These are phyloP conservation scores for Adela reaumurella DNA, from an alignment of 2,888 invertebrate species.

Conservation along the genomic window DNA sequence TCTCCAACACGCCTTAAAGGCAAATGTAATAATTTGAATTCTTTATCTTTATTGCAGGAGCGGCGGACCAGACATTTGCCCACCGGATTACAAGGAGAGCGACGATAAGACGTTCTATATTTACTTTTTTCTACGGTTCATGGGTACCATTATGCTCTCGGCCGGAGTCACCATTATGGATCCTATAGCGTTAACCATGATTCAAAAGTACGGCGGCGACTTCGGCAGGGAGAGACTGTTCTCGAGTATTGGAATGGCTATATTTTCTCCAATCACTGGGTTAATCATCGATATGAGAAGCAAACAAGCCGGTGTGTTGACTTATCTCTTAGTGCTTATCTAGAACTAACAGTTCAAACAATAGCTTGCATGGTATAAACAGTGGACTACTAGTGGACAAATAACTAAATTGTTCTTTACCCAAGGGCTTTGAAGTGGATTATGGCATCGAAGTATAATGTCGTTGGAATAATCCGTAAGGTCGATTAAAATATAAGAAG, in stretches of 20 bases:
- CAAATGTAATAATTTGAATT: too few species aligned
- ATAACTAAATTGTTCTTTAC: too few species aligned
- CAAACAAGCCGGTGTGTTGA: conserved; percentile 50
- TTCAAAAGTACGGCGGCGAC: conserved; percentile 79
- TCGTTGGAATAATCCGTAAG: too few species aligned
- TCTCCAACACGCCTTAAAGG: too few species aligned
- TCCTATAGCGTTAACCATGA: conserved; percentile 81
- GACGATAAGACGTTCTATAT: conserved; percentile 78
- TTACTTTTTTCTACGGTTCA: conserved; percentile 74
- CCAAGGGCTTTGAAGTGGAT: too few species aligned
- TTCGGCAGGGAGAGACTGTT: conserved; percentile 78
- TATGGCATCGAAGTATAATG: too few species aligned
- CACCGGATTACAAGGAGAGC: conserved; percentile 75
- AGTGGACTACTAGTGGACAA: too few species aligned
- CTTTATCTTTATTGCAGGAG: conserved; percentile 26
- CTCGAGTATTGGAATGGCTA: conserved; percentile 79
- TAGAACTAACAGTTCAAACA: too few species aligned
- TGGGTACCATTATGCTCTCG: conserved; percentile 77
- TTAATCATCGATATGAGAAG: conserved; percentile 71
- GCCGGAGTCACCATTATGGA: conserved; percentile 88
- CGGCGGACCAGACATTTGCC: conserved; percentile 75
- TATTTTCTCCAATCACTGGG: conserved; percentile 78
- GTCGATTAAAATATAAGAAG: too few species aligned
- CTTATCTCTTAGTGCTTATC: conserved; percentile 34
- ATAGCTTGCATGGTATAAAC: too few species aligned